These are phyloP conservation scores for Papilio elwesi DNA, from an alignment of 2,888 invertebrate species.

Conservation along the genomic window DNA sequence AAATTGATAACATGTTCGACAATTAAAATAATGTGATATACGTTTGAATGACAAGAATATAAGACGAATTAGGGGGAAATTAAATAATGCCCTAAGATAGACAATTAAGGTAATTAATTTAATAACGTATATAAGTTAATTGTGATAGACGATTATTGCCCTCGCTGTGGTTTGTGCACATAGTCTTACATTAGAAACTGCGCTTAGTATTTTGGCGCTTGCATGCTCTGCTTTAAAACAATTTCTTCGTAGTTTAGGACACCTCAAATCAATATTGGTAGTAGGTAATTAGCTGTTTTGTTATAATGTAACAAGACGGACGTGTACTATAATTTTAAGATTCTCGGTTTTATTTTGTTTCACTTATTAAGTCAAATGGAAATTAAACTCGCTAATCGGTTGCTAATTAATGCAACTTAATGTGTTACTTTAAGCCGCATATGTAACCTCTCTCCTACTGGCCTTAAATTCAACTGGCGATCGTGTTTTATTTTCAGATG, in stretches of 20 bases:
- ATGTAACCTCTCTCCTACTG: slow-evolving; percentile 16
- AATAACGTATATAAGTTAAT: not conserved
- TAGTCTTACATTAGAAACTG: slow-evolving; percentile 5
- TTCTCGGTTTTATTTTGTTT: not conserved
- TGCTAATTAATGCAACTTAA: not conserved
- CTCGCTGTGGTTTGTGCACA: slow-evolving; percentile 21
- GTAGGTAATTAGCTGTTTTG: slow-evolving; percentile 10
- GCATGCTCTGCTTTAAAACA: slow-evolving; percentile 31
- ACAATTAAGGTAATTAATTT: not conserved
- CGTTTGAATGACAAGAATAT: too few relatives aligned
- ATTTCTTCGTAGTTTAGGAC: not conserved
- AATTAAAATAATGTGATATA: too few relatives aligned
- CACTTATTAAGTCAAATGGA: not conserved
- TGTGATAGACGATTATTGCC: not conserved
- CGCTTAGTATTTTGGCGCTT: slow-evolving; percentile 24
- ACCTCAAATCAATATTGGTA: not conserved
- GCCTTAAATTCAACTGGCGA: slow-evolving; percentile 15
- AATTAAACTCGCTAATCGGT: not conserved
- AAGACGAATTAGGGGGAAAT: not conserved
- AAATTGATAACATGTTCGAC: too few relatives aligned
- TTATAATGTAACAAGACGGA: not conserved
- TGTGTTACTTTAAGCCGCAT: not conserved
- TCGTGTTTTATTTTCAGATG: slow-evolving; percentile 5
- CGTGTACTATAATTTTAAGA: too few relatives aligned
- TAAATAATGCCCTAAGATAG: not conserved